Evolutionary conservation across 1,140 invertebrate genomes (phyloP).

Genomic region (Eciton burchellii): DNA sequence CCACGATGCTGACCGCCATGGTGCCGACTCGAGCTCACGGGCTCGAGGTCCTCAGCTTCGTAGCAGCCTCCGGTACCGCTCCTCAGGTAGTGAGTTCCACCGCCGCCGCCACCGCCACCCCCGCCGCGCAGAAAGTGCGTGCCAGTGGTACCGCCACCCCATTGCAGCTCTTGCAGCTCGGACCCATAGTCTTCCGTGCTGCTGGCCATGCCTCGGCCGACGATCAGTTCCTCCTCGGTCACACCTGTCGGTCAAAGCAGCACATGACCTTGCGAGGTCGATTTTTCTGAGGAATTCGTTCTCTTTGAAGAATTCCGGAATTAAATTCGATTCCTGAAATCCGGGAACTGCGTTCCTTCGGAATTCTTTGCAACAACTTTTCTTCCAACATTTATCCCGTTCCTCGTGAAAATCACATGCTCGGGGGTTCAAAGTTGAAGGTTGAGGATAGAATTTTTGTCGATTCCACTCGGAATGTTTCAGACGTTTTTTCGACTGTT

Average conservation of each 20-base stretch:
- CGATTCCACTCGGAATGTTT: neutral
- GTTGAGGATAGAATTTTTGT: neutral
- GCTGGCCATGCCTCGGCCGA: conserved; percentile 80
- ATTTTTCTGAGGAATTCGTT: neutral
- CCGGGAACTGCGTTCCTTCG: no score
- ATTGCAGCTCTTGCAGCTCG: conserved; percentile 87
- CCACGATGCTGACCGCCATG: conserved; percentile 78
- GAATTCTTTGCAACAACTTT: no score
- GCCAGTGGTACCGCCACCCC: conserved; percentile 82
- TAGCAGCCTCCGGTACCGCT: conserved; percentile 81
- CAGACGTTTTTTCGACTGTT: no score
- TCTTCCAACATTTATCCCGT: no score
- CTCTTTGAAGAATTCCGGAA: no score
- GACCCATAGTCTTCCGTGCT: conserved; percentile 85
- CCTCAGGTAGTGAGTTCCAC: conserved; percentile 79
- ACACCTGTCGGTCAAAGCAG: conserved; percentile 75
- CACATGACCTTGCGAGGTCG: neutral
- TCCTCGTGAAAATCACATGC: no score
- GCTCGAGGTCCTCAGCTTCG: conserved; percentile 86
- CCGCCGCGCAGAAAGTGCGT: conserved; percentile 81
- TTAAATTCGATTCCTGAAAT: neutral
- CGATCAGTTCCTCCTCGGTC: conserved; percentile 75
- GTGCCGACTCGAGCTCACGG: conserved; percentile 64
- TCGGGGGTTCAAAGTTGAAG: no score
- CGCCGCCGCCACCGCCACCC: conserved; percentile 73